Conservation (phyloP, 2,113 vertebrate species). For the Sturnus vulgaris region DNA sequence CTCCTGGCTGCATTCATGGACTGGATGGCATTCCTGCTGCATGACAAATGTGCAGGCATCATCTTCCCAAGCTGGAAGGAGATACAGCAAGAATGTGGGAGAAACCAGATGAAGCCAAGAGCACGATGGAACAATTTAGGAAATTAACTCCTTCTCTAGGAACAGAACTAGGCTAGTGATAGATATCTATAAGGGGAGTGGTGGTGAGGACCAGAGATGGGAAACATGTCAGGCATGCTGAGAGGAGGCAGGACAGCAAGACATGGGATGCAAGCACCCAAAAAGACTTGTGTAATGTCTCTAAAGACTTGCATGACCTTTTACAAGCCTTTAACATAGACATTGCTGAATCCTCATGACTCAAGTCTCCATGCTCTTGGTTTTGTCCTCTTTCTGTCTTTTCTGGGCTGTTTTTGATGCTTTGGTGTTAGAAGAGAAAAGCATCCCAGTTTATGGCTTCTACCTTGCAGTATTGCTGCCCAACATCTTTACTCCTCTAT, state of each 20-base stretch:
- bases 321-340: neutral
- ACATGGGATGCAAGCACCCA: neutral
- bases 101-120: neutral
- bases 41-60: neutral
- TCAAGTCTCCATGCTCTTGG: neutral
- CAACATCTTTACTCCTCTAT: neutral
- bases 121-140: neutral
- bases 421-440: neutral
- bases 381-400: neutral
- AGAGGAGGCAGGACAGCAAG: neutral
- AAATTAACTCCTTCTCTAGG: neutral
- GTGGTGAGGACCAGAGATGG: neutral
- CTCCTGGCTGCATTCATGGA: neutral
- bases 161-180: neutral
- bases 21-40: constrained; percentile 13
- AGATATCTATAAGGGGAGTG: neutral
- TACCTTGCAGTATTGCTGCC: neutral
- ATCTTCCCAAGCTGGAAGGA: neutral
- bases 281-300: neutral
- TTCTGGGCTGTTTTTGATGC: neutral
- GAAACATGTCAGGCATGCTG: neutral
- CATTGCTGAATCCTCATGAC: neutral
- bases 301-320: neutral
- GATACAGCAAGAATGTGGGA: neutral
- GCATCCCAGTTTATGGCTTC: neutral